Percentiles rank a stretch among this genome's conserved stretches.
These are phyloP conservation scores for Pseudococcus viburni DNA, from an alignment of 2,888 invertebrate species.

Conservation along the genomic window DNA sequence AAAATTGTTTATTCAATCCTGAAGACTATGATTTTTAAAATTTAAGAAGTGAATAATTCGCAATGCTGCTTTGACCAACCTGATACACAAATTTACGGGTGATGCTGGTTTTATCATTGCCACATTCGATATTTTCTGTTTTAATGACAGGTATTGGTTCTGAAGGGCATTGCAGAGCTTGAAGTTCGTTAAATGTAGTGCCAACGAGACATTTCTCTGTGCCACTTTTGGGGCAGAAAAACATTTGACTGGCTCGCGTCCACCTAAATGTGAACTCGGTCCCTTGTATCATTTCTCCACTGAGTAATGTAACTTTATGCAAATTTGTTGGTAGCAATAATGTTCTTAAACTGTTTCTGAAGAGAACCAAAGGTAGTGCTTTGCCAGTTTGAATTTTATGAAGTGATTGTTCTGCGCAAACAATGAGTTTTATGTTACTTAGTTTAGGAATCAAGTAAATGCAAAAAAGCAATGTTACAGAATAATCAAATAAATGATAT, in stretches of 20 bases:
- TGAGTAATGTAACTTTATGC: neutral
- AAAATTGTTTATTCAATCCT: neutral
- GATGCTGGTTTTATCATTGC: neutral
- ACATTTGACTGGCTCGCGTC: neutral
- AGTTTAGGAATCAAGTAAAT: no score
- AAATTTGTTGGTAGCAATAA: neutral
- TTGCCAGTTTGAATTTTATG: neutral
- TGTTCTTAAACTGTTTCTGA: neutral
- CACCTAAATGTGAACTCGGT: neutral
- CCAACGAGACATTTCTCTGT: neutral
- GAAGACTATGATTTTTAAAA: neutral
- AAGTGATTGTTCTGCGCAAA: neutral
- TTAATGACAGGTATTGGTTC: neutral
- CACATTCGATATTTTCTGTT: neutral
- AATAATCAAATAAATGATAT: no score
- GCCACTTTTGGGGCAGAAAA: neutral
- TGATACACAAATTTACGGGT: neutral
- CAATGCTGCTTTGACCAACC: neutral
- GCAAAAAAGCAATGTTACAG: no score
- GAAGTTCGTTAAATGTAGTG: neutral
- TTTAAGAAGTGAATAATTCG: neutral
- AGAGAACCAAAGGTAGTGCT: neutral
- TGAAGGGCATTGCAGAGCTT: neutral
- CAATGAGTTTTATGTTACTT: no score
- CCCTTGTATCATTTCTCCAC: neutral